Percentiles rank a stretch among this genome's conserved stretches.
These are phyloP conservation scores for Scomber scombrus DNA, from an alignment of 2,113 vertebrate species.

Conservation along the genomic window DNA sequence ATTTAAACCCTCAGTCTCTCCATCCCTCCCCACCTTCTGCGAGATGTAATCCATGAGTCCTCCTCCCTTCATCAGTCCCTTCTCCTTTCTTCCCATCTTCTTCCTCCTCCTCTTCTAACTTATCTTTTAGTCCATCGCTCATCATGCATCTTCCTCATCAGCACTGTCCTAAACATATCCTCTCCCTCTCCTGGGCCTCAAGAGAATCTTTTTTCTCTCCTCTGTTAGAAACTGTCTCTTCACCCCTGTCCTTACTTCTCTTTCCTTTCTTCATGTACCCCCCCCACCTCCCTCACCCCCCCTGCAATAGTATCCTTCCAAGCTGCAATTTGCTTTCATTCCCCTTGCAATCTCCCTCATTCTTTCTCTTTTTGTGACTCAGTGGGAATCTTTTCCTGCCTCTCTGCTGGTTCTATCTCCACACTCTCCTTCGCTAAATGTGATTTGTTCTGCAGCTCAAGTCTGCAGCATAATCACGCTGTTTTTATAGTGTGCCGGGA, in stretches of 20 bases:
- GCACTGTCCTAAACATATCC: conserved; percentile 48
- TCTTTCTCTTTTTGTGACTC: conserved; percentile 69
- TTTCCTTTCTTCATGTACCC: conserved; percentile 28
- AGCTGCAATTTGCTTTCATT: conserved; percentile 66
- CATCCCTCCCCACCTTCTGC: conserved; percentile 58
- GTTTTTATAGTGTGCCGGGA: conserved; percentile 66
- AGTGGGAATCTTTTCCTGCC: conserved; percentile 75
- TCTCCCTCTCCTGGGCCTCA: conserved; percentile 37
- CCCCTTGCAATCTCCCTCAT: conserved; percentile 61
- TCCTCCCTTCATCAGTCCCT: conserved; percentile 36
- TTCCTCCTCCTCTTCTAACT: conserved; percentile 31
- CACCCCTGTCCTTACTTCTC: conserved; percentile 21
- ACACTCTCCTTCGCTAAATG: conserved; percentile 77
- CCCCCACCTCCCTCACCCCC: background rate
- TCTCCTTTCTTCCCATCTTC: conserved; percentile 21
- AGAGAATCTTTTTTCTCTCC: conserved; percentile 33
- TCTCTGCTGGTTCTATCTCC: conserved; percentile 68
- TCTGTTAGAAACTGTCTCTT: conserved; percentile 14
- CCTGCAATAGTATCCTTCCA: conserved; percentile 54
- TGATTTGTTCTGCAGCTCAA: conserved; percentile 86
- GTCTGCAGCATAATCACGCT: conserved; percentile 77
- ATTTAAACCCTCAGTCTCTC: conserved; percentile 50
- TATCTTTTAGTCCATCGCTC: conserved; percentile 70
- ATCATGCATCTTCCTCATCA: conserved; percentile 65
- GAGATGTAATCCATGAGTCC: conserved; percentile 62